A percentile compares a stretch with the other conserved stretches of the same genome.
Evolutionary conservation across 1,140 invertebrate species (phyloP).

Genomic region (Drosophila ambigua): DNA sequence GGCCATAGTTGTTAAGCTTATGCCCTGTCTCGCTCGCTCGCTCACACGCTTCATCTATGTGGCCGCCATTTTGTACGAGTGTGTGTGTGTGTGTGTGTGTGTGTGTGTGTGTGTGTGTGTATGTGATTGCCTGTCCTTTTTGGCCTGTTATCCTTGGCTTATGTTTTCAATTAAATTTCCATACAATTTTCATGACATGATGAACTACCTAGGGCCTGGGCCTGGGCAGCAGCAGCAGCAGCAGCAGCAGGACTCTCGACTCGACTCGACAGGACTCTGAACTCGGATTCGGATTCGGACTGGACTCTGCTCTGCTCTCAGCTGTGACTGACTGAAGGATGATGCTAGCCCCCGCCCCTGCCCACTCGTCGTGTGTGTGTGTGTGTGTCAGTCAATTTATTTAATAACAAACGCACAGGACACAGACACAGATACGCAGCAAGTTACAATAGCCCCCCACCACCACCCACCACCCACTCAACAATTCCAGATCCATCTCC

Average conservation of each 20-base stretch:
- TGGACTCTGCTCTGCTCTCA: constrained; percentile 44
- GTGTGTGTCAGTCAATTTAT: constrained; percentile 76
- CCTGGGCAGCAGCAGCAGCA: background rate
- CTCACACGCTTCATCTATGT: constrained; percentile 15
- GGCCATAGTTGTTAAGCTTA: constrained; percentile 65
- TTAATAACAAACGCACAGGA: constrained; percentile 76
- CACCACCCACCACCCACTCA: background rate
- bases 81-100: constrained; percentile 50
- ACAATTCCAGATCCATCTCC: constrained; percentile 3
- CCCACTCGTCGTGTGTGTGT: constrained; percentile 25
- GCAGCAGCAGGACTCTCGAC: constrained; percentile 30
- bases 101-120: constrained; percentile 46
- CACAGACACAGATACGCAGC: constrained; percentile 18
- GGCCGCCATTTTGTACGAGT: constrained; percentile 44
- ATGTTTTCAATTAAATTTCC: constrained; percentile 83
- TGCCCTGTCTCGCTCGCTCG: background rate
- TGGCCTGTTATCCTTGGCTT: constrained; percentile 82
- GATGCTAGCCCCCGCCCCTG: background rate
- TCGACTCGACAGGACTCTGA: constrained; percentile 11
- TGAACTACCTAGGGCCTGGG: constrained; percentile 74
- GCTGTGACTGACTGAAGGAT: constrained; percentile 44
- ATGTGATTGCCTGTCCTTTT: constrained; percentile 75
- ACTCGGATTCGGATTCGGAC: too few species aligned
- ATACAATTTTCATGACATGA: constrained; percentile 83
- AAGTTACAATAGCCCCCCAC: constrained; percentile 28